A percentile compares a stretch with the other conserved stretches of the same genome.
These are phyloP conservation scores for Laticauda colubrina DNA, from an alignment of 2,113 vertebrate genomes.

Conservation along the genomic window DNA sequence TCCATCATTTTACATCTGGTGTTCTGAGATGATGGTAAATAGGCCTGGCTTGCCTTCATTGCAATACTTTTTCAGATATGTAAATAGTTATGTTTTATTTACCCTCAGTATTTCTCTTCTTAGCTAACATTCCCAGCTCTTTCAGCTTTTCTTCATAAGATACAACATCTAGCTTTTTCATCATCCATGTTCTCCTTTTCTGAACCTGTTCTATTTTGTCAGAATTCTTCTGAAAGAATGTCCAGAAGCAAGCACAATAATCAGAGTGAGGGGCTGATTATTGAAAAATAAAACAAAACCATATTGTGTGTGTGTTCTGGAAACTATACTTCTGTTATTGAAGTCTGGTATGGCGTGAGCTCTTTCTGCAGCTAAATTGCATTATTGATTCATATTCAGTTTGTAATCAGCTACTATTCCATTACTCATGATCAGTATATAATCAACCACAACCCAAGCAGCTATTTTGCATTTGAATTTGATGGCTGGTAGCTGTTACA, in stretches of 20 bases:
- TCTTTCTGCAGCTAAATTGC: not conserved
- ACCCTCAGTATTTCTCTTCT: not conserved
- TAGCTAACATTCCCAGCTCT: not conserved
- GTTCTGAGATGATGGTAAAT: not conserved
- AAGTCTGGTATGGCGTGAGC: not conserved
- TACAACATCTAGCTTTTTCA: not conserved
- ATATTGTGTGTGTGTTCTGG: not conserved
- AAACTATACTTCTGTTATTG: not conserved
- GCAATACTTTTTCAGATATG: not conserved
- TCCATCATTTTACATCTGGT: not conserved
- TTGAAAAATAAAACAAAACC: not conserved
- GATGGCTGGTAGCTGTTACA: not conserved
- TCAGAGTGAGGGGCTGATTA: not conserved
- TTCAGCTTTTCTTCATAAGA: not conserved
- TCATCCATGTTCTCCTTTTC: not conserved
- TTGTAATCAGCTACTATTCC: not conserved
- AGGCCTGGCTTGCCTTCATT: not conserved
- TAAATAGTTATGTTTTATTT: not conserved
- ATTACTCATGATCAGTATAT: not conserved
- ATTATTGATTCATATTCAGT: not conserved
- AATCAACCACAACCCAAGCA: not conserved
- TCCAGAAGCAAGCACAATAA: not conserved
- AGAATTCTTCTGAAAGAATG: not conserved
- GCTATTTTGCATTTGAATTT: not conserved
- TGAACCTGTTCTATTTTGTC: not conserved